These are phyloP conservation scores for Antheraea pernyi DNA, from an alignment of 1,140 invertebrate species.

Conservation along the genomic window DNA sequence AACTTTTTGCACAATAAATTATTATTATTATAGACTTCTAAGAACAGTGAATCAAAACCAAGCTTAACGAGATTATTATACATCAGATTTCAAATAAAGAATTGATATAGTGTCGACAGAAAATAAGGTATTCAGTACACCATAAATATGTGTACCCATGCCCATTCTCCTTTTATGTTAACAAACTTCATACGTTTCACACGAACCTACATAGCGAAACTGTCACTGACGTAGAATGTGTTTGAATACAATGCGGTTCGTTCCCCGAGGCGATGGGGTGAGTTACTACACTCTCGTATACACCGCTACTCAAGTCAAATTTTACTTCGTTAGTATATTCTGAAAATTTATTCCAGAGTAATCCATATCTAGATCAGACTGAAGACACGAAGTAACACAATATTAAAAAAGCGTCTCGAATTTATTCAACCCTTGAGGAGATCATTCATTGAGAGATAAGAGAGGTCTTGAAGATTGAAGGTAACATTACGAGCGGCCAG, in stretches of 20 bases:
- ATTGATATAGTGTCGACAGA: neutral
- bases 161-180: conserved; percentile 5
- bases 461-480: no score
- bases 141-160: conserved; percentile 3
- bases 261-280: conserved; percentile 19
- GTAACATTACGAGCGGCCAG: no score
- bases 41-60: no score
- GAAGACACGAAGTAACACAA: neutral
- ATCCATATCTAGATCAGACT: neutral
- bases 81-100: no score
- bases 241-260: conserved; percentile 20
- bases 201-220: neutral
- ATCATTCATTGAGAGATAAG: no score
- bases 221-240: conserved; percentile 8
- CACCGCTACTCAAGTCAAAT: neutral
- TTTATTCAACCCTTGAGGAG: no score
- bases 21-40: no score
- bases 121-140: neutral
- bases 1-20: no score
- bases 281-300: neutral
- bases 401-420: no score
- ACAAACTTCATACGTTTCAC: conserved; percentile 12
- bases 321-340: neutral
- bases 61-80: no score
- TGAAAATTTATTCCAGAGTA: neutral